A percentile compares a stretch with the other conserved stretches of the same genome.
Evolutionary conservation across 2,888 invertebrate species (phyloP).

Genomic region (Alcis repandata): DNA sequence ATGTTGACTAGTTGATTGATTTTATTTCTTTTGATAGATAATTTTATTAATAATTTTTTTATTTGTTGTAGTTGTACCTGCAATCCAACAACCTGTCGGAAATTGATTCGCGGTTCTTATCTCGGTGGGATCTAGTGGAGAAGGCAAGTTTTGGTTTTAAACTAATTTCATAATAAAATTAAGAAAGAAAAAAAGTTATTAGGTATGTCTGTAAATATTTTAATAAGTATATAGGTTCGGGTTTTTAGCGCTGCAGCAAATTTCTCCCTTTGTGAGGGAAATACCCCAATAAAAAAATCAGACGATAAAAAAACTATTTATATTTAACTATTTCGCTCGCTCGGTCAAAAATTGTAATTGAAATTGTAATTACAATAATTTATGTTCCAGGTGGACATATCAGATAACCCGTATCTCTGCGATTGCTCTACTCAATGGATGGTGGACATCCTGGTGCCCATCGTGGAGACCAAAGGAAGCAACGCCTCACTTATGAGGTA

Average conservation of each 20-base stretch:
- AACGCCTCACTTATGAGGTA: constrained; percentile 81
- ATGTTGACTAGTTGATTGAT: background rate
- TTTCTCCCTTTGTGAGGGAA: too few species aligned
- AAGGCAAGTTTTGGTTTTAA: constrained; percentile 65
- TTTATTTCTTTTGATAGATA: constrained; percentile 50
- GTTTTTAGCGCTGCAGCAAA: too few species aligned
- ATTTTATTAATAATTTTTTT: too few species aligned
- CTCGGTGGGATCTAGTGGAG: constrained; percentile 90
- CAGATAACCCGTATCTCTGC: constrained; percentile 92
- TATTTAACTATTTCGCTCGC: too few species aligned
- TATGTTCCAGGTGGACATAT: constrained; percentile 80
- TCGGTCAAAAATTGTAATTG: too few species aligned
- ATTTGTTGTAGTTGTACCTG: constrained; percentile 87
- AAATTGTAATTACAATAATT: too few species aligned
- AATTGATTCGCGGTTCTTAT: constrained; percentile 88
- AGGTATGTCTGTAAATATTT: too few species aligned
- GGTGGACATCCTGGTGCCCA: constrained; percentile 88
- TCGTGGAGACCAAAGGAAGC: constrained; percentile 76
- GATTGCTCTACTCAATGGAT: constrained; percentile 93
- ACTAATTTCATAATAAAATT: background rate
- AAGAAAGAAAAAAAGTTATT: too few species aligned
- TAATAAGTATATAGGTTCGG: too few species aligned
- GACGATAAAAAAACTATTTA: too few species aligned
- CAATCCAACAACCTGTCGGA: constrained; percentile 90
- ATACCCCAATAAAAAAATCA: too few species aligned